These are phyloP conservation scores for Heliconius hewitsoni DNA, from an alignment of 1,140 invertebrate species.

Conservation along the genomic window DNA sequence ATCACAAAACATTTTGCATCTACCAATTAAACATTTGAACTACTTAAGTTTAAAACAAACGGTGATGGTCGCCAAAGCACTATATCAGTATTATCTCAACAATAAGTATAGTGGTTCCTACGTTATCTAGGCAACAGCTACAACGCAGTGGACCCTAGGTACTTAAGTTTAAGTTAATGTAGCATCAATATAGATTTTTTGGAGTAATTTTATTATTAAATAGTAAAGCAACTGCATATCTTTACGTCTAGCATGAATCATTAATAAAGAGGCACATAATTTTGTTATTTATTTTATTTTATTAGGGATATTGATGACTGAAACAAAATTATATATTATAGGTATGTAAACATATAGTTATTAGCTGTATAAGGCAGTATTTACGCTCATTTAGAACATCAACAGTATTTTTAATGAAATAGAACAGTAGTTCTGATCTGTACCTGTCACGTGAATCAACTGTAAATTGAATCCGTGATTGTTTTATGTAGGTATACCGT, in stretches of 20 bases:
- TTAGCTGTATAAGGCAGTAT: conserved; percentile 8
- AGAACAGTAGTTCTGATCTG: not conserved
- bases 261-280: not conserved
- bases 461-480: not conserved
- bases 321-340: not conserved
- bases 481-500: not conserved
- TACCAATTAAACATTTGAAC: conserved; percentile 21
- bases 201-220: not conserved
- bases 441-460: not conserved
- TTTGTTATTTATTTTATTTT: not conserved
- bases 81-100: conserved; percentile 26
- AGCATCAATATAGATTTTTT: not conserved
- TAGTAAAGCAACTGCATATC: not conserved
- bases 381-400: not conserved
- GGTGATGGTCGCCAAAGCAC: conserved; percentile 26
- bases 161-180: conserved; percentile 47
- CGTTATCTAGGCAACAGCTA: conserved; percentile 55
- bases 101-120: conserved; percentile 41
- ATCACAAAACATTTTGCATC: conserved; percentile 21
- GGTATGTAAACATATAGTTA: not conserved
- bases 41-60: not conserved
- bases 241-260: not conserved
- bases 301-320: not conserved
- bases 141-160: conserved; percentile 64
- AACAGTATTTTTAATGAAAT: not conserved